A percentile compares a stretch with the other conserved stretches of the same genome.
phyloP scores from a whole-genome alignment of 2,888 invertebrate genomes.

The Neoitamus cyanurus region DNA sequence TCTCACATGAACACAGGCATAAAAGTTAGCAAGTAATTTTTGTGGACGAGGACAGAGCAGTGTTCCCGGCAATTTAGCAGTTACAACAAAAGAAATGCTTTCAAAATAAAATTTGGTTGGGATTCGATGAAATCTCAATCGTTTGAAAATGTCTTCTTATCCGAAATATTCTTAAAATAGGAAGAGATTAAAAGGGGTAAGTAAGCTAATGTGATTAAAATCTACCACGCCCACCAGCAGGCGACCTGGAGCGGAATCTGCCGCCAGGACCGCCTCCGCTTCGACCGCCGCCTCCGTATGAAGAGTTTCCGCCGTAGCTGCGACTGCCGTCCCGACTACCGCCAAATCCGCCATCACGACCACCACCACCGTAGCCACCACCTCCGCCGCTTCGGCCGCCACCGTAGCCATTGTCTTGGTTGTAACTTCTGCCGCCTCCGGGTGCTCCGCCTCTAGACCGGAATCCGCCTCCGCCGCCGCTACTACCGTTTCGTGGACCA shows the following conservation, averaged over 20 bases:
- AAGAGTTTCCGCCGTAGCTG: slow-evolving; percentile 66
- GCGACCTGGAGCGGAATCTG: slow-evolving; percentile 64
- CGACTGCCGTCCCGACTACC: slow-evolving; percentile 58
- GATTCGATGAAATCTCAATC: slow-evolving; percentile 17
- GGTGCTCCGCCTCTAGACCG: slow-evolving; percentile 64
- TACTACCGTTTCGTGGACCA: slow-evolving; percentile 63
- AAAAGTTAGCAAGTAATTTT: slow-evolving; percentile 20
- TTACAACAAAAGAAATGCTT: slow-evolving; percentile 5
- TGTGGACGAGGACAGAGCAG: not conserved
- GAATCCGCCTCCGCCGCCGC: slow-evolving; percentile 66
- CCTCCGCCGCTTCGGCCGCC: slow-evolving; percentile 56
- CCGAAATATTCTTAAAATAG: slow-evolving; percentile 40
- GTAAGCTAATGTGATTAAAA: slow-evolving; percentile 30
- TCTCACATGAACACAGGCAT: slow-evolving; percentile 37
- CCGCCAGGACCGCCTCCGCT: slow-evolving; percentile 54
- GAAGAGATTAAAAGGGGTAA: slow-evolving; percentile 23
- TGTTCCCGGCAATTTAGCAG: slow-evolving; percentile 1
- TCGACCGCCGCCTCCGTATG: slow-evolving; percentile 67
- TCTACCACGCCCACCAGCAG: slow-evolving; percentile 59
- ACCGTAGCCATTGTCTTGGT: slow-evolving; percentile 50
- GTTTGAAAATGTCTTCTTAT: slow-evolving; percentile 24
- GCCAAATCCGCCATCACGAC: slow-evolving; percentile 54
- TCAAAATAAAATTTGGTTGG: slow-evolving; percentile 22
- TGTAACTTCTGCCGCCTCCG: slow-evolving; percentile 56
- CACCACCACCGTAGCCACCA: slow-evolving; percentile 64